Percentiles rank a stretch among this genome's conserved stretches.
phyloP scores from a whole-genome alignment of 2,888 invertebrate genomes.

The Fragum sueziense region DNA sequence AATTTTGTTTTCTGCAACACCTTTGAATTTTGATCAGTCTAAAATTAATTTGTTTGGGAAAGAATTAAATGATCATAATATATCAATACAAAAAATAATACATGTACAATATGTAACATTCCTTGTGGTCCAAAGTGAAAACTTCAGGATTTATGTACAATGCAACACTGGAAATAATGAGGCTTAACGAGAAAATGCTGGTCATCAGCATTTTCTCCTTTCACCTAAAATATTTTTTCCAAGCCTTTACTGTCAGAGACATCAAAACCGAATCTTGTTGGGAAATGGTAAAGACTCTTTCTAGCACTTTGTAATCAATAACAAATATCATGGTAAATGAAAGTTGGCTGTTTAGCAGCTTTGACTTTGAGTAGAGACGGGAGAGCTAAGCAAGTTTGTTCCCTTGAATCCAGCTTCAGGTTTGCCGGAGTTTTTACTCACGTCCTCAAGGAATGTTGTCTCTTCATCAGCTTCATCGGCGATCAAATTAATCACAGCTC shows the following conservation, averaged over 20 bases:
- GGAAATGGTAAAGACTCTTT: not conserved
- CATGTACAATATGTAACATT: too few species aligned
- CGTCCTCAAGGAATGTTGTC: slow-evolving; percentile 76
- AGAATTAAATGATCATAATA: too few species aligned
- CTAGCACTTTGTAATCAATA: too few species aligned
- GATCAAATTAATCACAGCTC: slow-evolving; percentile 65
- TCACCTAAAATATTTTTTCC: not conserved
- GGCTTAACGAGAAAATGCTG: not conserved
- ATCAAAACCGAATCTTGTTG: not conserved
- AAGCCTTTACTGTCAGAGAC: too few species aligned
- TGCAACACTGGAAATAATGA: not conserved
- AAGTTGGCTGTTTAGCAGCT: not conserved
- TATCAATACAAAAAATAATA: too few species aligned
- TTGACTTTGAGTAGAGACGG: not conserved
- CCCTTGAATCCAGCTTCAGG: slow-evolving; percentile 82
- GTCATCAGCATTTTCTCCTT: not conserved
- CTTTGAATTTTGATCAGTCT: too few species aligned
- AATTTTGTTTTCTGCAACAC: too few species aligned
- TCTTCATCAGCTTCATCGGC: slow-evolving; percentile 80
- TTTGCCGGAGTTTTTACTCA: slow-evolving; percentile 67
- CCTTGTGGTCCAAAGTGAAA: too few species aligned
- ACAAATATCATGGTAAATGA: too few species aligned
- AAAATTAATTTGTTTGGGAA: too few species aligned
- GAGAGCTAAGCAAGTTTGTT: slow-evolving; percentile 67
- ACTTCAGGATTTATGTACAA: too few species aligned